phyloP scores from a whole-genome alignment of 1,140 invertebrate species.

The Mizuhopecten yessoensis region DNA sequence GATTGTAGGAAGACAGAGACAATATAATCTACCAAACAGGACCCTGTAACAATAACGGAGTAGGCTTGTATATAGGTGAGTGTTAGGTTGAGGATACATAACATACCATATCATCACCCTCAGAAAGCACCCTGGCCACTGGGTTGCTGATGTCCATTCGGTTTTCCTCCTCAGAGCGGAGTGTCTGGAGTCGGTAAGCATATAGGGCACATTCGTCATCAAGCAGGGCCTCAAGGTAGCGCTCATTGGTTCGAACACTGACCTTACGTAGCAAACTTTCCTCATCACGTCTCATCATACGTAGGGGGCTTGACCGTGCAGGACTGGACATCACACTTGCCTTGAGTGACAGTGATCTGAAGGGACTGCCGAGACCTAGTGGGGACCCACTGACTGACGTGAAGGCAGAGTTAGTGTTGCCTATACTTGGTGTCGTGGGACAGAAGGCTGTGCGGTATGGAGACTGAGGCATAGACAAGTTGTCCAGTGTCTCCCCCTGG shows the following conservation, averaged over 20 bases:
- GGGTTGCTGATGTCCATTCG: slow-evolving; percentile 53
- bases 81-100: too few relatives aligned
- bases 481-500: neutral
- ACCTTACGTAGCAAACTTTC: neutral
- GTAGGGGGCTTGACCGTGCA: neutral
- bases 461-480: neutral
- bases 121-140: slow-evolving; percentile 60
- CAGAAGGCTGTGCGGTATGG: neutral
- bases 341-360: slow-evolving; percentile 4
- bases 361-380: slow-evolving; percentile 15
- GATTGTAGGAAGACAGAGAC: too few relatives aligned
- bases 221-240: slow-evolving; percentile 62
- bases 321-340: neutral
- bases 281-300: neutral
- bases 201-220: slow-evolving; percentile 67
- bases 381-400: neutral
- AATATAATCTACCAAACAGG: too few relatives aligned
- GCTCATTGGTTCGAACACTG: slow-evolving; percentile 43
- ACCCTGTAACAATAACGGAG: too few relatives aligned
- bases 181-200: slow-evolving; percentile 58
- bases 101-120: slow-evolving; percentile 69
- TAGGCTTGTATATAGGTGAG: too few relatives aligned
- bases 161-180: neutral
- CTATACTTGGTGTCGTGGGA: neutral
- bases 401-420: slow-evolving; percentile 3